Evolutionary conservation across 2,888 invertebrate genomes (phyloP), one percentile per base, ranked within the genome.

Genomic region (Ochropleura plecta): DNA sequence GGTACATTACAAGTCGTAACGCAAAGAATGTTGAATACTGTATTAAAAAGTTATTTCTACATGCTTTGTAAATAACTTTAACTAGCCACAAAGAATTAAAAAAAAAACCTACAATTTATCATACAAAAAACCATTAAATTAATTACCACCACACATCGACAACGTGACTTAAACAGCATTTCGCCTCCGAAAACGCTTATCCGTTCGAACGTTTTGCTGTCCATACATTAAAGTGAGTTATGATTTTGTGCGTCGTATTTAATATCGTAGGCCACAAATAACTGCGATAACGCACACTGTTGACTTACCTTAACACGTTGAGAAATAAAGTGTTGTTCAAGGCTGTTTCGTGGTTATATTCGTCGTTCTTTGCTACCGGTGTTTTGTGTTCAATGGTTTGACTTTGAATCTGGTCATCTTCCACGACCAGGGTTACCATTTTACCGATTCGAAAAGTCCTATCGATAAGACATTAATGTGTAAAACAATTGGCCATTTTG

Each of bases 321-420:
- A 77, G 80, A 84, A 85, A 83, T 89, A 89, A 90, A 94, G 92
- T 91, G 91, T 85, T 90, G 59, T 88, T 90, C 94, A 95, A 94
- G 94, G 95, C 89, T 93, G 88, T 92, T 48, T 93, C 86, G 93
- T 49, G 55, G 93, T 92, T 94, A 94, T 93, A 93, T 94, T 93
- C 86, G 90, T 89, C 90, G 80, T 69, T 79, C 88, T 92, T 89
- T 87, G 86, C 90, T 88, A 82, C 87, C 82, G 77, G 12, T 55
- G 87, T 84, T 87, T 88, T 86, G 88, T 88, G 86, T 88, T 88
- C 86, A 84, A 88, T 91, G 90, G 91, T 92, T 91, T 92, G 92
- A 91, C 91, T 90, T 90, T 90, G 88, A 89, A 81, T 90, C 82
- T 88, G 87, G 64, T 79, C 70, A 82, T 84, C 80, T 82, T 72